Conservation (phyloP, 2,888 invertebrate species). For the Mimumesa dahlbomi region DNA sequence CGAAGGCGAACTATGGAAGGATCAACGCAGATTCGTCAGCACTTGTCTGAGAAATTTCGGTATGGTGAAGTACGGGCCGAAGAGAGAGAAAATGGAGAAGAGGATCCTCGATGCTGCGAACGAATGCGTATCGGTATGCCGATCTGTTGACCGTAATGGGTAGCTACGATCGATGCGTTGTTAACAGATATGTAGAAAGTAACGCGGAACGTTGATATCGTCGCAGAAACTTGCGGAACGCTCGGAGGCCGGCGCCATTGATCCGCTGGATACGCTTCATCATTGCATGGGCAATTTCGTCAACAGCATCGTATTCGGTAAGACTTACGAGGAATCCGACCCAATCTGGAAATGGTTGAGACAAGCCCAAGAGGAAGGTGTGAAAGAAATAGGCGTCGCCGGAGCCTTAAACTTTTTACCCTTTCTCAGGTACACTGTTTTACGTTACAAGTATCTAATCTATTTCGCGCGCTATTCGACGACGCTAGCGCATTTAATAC, state of each 20-base stretch:
- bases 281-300: conserved; percentile 90
- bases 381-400: conserved; percentile 90
- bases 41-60: conserved; percentile 89
- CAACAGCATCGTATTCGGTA: conserved; percentile 89
- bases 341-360: conserved; percentile 89
- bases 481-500: too few species aligned
- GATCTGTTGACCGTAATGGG: too few species aligned
- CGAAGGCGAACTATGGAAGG: conserved; percentile 90
- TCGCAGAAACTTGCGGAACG: conserved; percentile 68
- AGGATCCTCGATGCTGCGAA: conserved; percentile 84
- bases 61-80: conserved; percentile 83
- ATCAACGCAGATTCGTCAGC: conserved; percentile 88
- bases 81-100: conserved; percentile 84
- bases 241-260: conserved; percentile 72
- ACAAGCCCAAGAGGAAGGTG: conserved; percentile 90
- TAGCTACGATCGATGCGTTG: conserved; percentile 1
- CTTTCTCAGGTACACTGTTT: conserved; percentile 84
- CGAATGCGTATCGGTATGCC: conserved; percentile 84
- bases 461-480: too few species aligned
- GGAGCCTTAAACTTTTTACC: conserved; percentile 93
- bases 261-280: conserved; percentile 83
- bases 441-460: too few species aligned
- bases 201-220: too few species aligned
- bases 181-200: too few species aligned
- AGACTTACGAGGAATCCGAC: conserved; percentile 86